phyloP scores from a whole-genome alignment of 2,113 vertebrate species.

The Gallinago undulata region DNA sequence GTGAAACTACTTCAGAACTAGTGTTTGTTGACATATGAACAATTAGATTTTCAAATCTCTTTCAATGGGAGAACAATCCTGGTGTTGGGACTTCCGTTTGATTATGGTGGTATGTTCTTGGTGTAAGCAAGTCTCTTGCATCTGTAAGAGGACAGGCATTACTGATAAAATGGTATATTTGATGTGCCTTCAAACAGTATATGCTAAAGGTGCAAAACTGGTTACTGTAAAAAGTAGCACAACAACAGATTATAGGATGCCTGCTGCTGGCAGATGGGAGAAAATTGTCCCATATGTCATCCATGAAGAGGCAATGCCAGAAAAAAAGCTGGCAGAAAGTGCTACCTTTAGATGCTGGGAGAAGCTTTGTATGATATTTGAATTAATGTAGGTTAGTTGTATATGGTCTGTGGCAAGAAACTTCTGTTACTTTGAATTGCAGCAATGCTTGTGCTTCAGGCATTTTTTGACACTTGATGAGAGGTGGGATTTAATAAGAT shows the following conservation, averaged over 20 bases:
- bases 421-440: not conserved
- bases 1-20: not conserved
- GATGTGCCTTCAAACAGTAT: not conserved
- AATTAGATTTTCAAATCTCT: not conserved
- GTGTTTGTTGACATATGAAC: not conserved
- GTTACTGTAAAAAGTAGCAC: not conserved
- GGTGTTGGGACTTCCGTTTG: not conserved
- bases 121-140: not conserved
- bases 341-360: not conserved
- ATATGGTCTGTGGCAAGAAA: not conserved
- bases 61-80: not conserved
- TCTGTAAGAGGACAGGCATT: not conserved
- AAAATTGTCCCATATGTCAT: not conserved
- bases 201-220: not conserved
- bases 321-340: not conserved
- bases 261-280: not conserved
- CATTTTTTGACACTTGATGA: not conserved
- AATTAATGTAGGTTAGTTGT: not conserved
- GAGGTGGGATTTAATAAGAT: not conserved
- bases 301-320: not conserved
- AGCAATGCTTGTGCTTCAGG: not conserved
- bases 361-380: not conserved
- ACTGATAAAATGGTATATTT: not conserved
- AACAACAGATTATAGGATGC: not conserved
- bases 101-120: not conserved